Evolutionary conservation across 2,113 vertebrate species (phyloP).

Genomic region (Thunnus maccoyii): DNA sequence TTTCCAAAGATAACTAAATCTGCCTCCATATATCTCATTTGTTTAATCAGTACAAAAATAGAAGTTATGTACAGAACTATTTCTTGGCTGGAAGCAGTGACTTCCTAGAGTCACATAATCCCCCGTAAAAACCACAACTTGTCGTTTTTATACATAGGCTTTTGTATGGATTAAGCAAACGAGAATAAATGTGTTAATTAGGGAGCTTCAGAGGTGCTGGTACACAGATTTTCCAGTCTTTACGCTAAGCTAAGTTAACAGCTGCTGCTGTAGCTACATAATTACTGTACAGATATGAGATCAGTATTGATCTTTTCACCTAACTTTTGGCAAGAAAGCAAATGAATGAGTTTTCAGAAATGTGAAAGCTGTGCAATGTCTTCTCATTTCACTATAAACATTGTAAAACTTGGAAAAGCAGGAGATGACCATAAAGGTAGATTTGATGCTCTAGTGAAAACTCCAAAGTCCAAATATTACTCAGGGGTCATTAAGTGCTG

Average conservation of each 20-base stretch:
- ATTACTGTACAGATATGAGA: neutral
- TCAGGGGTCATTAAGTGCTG: constrained; percentile 48
- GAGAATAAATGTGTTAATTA: too few relatives aligned
- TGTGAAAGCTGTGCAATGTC: constrained; percentile 6
- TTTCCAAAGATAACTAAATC: neutral
- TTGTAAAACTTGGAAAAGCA: neutral
- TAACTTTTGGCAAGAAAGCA: neutral
- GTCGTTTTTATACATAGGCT: too few relatives aligned
- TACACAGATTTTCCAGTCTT: neutral
- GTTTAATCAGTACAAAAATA: too few relatives aligned
- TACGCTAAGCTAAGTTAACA: neutral
- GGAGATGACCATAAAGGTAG: neutral
- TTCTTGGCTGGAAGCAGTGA: too few relatives aligned
- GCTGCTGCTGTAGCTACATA: neutral
- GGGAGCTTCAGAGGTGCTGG: neutral
- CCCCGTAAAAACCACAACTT: too few relatives aligned
- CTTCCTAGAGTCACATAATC: too few relatives aligned
- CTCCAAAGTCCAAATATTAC: constrained; percentile 9
- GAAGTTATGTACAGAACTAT: too few relatives aligned
- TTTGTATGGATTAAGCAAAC: too few relatives aligned
- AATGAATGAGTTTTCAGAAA: neutral
- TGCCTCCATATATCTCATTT: too few relatives aligned
- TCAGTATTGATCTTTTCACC: neutral
- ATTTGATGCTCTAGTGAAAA: constrained; percentile 20
- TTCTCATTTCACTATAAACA: neutral